phyloP scores from a whole-genome alignment of 2,797 vertebrate species.

The Simalia tracyae region DNA sequence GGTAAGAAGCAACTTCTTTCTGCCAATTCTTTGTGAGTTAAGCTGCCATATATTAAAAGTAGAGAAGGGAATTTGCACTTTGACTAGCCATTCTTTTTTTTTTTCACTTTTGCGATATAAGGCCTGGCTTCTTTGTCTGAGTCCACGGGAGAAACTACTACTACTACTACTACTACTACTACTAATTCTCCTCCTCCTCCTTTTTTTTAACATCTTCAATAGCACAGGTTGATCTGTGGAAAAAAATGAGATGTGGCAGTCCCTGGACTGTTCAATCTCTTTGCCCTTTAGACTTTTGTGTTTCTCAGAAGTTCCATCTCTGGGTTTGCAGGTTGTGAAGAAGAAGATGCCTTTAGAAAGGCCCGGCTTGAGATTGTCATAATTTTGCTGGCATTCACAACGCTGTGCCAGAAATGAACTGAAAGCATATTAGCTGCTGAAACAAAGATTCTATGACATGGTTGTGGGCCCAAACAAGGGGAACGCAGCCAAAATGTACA shows the following conservation, averaged over 20 bases:
- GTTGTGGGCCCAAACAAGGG: neutral
- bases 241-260: neutral
- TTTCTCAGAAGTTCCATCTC: neutral
- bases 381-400: fast-evolving
- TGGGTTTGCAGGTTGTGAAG: neutral
- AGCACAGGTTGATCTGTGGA: neutral
- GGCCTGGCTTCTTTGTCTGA: neutral
- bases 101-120: neutral
- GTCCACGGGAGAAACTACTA: neutral
- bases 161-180: too few relatives aligned
- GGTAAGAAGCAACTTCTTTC: conserved; percentile 72
- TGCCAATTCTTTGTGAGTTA: neutral
- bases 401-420: neutral
- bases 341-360: neutral
- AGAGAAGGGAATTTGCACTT: neutral
- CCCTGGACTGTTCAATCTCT: neutral
- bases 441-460: neutral
- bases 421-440: neutral
- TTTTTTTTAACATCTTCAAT: too few relatives aligned
- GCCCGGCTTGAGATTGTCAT: neutral
- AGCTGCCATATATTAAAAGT: neutral
- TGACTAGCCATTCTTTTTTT: neutral
- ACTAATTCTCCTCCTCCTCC: too few relatives aligned
- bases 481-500: neutral
- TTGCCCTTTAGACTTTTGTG: neutral